Conservation (phyloP, 2,797 vertebrate species). For the Microctenopoma stevenorrisi region DNA sequence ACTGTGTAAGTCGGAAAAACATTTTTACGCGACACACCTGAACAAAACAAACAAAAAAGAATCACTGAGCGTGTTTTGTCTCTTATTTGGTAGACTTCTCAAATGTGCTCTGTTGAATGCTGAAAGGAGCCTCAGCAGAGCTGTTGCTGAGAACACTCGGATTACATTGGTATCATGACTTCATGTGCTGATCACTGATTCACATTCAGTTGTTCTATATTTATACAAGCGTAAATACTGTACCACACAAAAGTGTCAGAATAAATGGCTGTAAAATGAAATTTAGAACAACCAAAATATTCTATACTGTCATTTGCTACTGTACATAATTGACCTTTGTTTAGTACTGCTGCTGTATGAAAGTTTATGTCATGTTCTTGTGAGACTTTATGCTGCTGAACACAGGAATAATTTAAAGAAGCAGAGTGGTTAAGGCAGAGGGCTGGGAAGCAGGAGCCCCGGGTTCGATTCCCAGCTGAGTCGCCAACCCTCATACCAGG, state of each 20-base stretch:
- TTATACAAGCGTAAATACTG: background rate
- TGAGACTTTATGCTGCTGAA: conserved; percentile 8
- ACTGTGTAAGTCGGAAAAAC: background rate
- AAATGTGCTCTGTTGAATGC: conserved; percentile 6
- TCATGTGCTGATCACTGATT: background rate
- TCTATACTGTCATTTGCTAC: background rate
- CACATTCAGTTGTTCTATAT: background rate
- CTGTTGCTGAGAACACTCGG: background rate
- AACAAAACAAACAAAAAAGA: background rate
- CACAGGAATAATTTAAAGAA: background rate
- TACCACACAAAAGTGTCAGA: conserved; percentile 1
- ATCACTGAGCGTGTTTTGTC: background rate
- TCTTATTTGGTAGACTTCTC: too few species aligned
- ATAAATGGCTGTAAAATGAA: background rate
- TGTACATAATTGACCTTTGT: background rate
- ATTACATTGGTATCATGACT: background rate
- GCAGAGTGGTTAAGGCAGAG: too few species aligned
- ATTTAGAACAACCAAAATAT: background rate
- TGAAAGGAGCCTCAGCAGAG: background rate
- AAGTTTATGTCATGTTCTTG: background rate
- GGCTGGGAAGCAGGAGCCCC: too few species aligned
- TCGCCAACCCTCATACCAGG: too few species aligned
- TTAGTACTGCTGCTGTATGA: conserved; percentile 6
- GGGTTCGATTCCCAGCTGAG: too few species aligned
- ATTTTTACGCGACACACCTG: background rate